phyloP scores from a whole-genome alignment of 2,113 vertebrate species.

The Bagarius yarrelli region DNA sequence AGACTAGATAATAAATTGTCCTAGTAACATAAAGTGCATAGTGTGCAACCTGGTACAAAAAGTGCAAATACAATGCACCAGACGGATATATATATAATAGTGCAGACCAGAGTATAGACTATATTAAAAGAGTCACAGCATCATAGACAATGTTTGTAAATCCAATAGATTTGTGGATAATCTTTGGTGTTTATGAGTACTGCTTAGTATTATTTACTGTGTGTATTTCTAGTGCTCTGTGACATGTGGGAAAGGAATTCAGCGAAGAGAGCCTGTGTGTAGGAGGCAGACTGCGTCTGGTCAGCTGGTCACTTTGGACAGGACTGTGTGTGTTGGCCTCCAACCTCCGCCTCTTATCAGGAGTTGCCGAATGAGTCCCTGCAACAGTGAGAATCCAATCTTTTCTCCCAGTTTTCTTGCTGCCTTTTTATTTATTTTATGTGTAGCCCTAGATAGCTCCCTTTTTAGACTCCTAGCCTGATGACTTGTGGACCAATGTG shows the following conservation, averaged over 20 bases:
- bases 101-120: too few relatives aligned
- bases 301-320: constrained; percentile 68
- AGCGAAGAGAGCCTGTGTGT: constrained; percentile 78
- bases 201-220: neutral
- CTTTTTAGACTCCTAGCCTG: neutral
- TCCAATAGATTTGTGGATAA: neutral
- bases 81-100: too few relatives aligned
- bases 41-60: too few relatives aligned
- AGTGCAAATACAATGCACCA: too few relatives aligned
- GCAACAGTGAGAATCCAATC: constrained; percentile 76
- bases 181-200: neutral
- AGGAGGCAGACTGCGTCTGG: constrained; percentile 73
- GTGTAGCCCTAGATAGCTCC: neutral
- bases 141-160: neutral
- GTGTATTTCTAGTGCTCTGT: constrained; percentile 80
- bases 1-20: too few relatives aligned
- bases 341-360: constrained; percentile 71
- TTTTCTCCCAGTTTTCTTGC: neutral
- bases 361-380: constrained; percentile 78
- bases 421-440: neutral
- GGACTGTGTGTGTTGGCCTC: constrained; percentile 66
- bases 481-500: neutral
- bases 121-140: too few relatives aligned
- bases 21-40: too few relatives aligned
- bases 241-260: constrained; percentile 82